Evolutionary conservation across 2,888 invertebrate genomes (phyloP).

Genomic region (Hyalella azteca): DNA sequence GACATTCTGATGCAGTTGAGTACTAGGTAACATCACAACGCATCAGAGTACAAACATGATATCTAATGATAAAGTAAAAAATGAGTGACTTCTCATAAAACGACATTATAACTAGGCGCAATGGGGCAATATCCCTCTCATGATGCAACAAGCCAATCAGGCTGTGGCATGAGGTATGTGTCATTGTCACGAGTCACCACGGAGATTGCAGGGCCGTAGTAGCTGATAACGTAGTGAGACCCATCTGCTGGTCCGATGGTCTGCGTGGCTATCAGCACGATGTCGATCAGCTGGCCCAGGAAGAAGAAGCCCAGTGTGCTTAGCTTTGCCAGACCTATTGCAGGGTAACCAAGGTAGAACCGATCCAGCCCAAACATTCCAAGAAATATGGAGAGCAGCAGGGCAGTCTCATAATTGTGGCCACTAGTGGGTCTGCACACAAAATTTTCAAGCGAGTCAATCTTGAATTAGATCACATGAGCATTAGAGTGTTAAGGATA

Average conservation of each 20-base stretch:
- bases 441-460: too few species aligned
- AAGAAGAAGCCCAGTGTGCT: slow-evolving; percentile 97
- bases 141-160: slow-evolving; percentile 71
- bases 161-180: slow-evolving; percentile 80
- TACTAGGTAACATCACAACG: too few species aligned
- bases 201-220: slow-evolving; percentile 85
- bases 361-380: slow-evolving; percentile 98
- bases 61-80: too few species aligned
- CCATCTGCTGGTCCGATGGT: slow-evolving; percentile 94
- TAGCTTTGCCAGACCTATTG: slow-evolving; percentile 90
- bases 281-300: slow-evolving; percentile 87
- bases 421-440: slow-evolving; percentile 76
- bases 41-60: too few species aligned
- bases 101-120: too few species aligned
- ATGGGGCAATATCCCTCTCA: too few species aligned
- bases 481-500: too few species aligned
- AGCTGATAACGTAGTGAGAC: slow-evolving; percentile 90
- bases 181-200: slow-evolving; percentile 82
- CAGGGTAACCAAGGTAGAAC: slow-evolving; percentile 98
- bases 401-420: slow-evolving; percentile 87
- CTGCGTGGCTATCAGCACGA: slow-evolving; percentile 93
- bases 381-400: slow-evolving; percentile 91
- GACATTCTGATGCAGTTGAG: too few species aligned
- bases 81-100: too few species aligned
- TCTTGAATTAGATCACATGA: too few species aligned